Base-by-base conservation (phyloP, 2,113 vertebrate genomes). In the Atractosteus spatula region DNA sequence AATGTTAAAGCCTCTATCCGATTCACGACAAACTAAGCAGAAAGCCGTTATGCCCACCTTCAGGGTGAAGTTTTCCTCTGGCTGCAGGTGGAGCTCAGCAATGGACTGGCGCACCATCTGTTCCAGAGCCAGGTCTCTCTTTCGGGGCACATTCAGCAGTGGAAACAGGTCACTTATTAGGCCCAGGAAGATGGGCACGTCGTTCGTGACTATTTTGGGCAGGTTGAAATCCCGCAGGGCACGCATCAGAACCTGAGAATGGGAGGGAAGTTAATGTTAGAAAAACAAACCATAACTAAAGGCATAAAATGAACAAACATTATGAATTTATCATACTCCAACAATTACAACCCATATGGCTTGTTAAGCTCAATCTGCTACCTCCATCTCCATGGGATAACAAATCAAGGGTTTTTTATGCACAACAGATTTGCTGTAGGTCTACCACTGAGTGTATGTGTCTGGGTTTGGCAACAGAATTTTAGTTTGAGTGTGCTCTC, bases 351-450 rank as follows among this genome's bases (percentile, higher is more conserved):
- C 84, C 95, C 95, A 97, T 96, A 97, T 98, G 96, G 95, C 93
- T 94, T 95, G 95, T 99, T 97, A 98, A 97, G 95, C 84, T 87
- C 96, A 97, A 98, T 94, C 96, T 98, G 96, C 88, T 95, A 90
- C 88, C 86, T 86, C 83, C 82, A 84, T 83, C 77, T 84, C 85
- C 86, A 87, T 85, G 79, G 51, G 75, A 80, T 79, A 82, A 79
- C 70, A 71, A 77, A 71, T 77, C 79, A 78, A 78, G 51, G 71
- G 73, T 75, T 83, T 79, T 79, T 76, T 80, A 51, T 51, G 47
- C 47, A 51, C 47, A 51, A 51, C 47, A 51, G 47, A 51, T 51
- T 51, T 51, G 47, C 10, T 10, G 47, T 7, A 51, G 47, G 47
- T 51, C 10, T 5, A 51, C 47, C 5, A 51, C 10, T 5, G 10